Evolutionary conservation across 1,140 invertebrate species (phyloP).

Genomic region (Homarus americanus): DNA sequence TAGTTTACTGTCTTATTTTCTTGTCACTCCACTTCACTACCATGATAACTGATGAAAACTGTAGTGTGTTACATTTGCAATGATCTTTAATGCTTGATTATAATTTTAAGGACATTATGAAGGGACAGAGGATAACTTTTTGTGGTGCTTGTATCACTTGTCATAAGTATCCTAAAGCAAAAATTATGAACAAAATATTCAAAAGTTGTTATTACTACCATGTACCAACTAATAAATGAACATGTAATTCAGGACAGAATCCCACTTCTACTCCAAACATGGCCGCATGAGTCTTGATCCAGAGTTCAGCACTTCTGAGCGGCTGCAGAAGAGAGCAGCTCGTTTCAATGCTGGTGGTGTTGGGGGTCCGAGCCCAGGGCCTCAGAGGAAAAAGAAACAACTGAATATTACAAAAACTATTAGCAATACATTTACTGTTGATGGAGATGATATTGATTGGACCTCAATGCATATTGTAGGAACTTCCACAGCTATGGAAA

Average conservation of each 20-base stretch:
- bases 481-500: constrained; percentile 94
- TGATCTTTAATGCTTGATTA: too few relatives aligned
- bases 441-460: constrained; percentile 86
- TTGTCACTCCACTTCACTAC: too few relatives aligned
- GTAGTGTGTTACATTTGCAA: too few relatives aligned
- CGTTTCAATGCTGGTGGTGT: constrained; percentile 82
- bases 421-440: constrained; percentile 76
- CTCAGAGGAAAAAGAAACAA: constrained; percentile 42
- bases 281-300: constrained; percentile 78
- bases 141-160: too few relatives aligned
- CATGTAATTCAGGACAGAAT: constrained; percentile 57
- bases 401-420: constrained; percentile 59
- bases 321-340: constrained; percentile 84
- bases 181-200: too few relatives aligned
- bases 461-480: constrained; percentile 94
- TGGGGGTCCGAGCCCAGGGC: constrained; percentile 73
- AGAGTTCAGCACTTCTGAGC: constrained; percentile 78
- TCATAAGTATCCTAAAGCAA: too few relatives aligned
- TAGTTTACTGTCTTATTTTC: too few relatives aligned
- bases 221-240: too few relatives aligned
- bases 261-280: constrained; percentile 86
- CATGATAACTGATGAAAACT: too few relatives aligned
- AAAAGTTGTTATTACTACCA: too few relatives aligned
- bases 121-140: too few relatives aligned
- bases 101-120: too few relatives aligned